Evolutionary conservation across 2,888 invertebrate species (phyloP).

Genomic region (Tholera decimalis): DNA sequence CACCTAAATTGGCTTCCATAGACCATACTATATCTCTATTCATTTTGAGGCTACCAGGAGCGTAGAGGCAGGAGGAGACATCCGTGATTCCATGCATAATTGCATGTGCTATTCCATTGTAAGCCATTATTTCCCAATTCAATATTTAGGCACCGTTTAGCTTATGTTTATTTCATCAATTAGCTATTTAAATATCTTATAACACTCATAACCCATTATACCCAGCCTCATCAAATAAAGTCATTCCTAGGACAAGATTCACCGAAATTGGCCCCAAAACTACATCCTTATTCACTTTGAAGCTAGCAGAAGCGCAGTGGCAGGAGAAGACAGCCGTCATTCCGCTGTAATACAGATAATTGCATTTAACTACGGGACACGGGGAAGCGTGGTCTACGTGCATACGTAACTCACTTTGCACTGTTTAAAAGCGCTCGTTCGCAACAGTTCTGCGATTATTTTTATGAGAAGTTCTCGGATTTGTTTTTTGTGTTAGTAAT

Average conservation of each 20-base stretch:
- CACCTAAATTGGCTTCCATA: slow-evolving; percentile 32
- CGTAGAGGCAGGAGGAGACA: slow-evolving; percentile 67
- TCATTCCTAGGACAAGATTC: neutral
- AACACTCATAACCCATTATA: neutral
- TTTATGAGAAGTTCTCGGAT: slow-evolving; percentile 31
- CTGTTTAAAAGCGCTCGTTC: slow-evolving; percentile 76
- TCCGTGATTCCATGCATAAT: slow-evolving; percentile 66
- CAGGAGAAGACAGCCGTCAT: slow-evolving; percentile 74
- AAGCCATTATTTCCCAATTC: too few species aligned
- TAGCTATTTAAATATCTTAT: neutral
- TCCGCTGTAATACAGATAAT: slow-evolving; percentile 79
- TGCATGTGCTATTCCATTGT: too few species aligned
- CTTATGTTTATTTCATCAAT: neutral
- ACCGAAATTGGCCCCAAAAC: slow-evolving; percentile 39
- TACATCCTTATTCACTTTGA: slow-evolving; percentile 54
- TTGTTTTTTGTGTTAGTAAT: slow-evolving; percentile 6
- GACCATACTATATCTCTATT: slow-evolving; percentile 51
- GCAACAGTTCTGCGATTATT: slow-evolving; percentile 44
- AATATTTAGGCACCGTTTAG: too few species aligned
- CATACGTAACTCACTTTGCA: slow-evolving; percentile 79
- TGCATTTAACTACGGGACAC: slow-evolving; percentile 78
- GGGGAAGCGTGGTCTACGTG: slow-evolving; percentile 68
- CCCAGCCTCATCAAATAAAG: neutral
- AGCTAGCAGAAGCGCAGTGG: slow-evolving; percentile 45
- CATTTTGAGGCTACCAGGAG: slow-evolving; percentile 41